Evolutionary conservation across 1,140 invertebrate genomes (phyloP), one percentile per base, ranked within the genome.

Genomic region (Drosophila kikkawai): DNA sequence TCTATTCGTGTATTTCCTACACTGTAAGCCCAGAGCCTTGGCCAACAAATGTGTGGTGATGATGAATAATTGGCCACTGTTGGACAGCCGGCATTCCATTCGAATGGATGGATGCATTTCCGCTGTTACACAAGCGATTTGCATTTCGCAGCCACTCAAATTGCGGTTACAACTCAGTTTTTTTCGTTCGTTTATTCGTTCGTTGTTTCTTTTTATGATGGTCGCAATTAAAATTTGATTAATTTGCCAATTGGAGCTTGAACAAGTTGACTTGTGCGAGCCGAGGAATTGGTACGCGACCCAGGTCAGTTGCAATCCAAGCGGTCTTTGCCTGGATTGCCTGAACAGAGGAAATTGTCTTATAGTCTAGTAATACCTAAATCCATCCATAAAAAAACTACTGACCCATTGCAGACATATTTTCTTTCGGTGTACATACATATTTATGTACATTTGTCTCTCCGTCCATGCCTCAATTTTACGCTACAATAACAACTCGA

Each of bases 181-280:
- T 61, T 48, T 26, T 48, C 19, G 45, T 15, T 51, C 29, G n/a
- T 36, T 55, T 19, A 3, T 8, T 51, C 50, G 67, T 34, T 39
- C 1, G 41, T 26, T 42, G 17, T 39, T 61, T 47, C 41, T 41
- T 22, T 75, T 45, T 41, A 29, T 55, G 55, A 36, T 47, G 60
- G 29, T 79, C 34, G 51, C 51, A 68, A 66, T 69, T 76, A 51
- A 58, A 69, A 74, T 87, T 77, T 80, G 71, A 83, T 80, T 56
- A 83, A 80, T 78, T 80, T 80, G 84, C 80, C 80, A 85, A 85
- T 86, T 86, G 79, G 79, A 86, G 79, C 75, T 75, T 75, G 73
- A 79, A 74, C 51, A 66, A 63, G 75, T 65, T 41, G 65, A 69
- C 61, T 78, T 70, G 61, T 76, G 53, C 34, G 73, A 39, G 42